Evolutionary conservation across 2,797 vertebrate species (phyloP).

Genomic region (Natrix natrix): DNA sequence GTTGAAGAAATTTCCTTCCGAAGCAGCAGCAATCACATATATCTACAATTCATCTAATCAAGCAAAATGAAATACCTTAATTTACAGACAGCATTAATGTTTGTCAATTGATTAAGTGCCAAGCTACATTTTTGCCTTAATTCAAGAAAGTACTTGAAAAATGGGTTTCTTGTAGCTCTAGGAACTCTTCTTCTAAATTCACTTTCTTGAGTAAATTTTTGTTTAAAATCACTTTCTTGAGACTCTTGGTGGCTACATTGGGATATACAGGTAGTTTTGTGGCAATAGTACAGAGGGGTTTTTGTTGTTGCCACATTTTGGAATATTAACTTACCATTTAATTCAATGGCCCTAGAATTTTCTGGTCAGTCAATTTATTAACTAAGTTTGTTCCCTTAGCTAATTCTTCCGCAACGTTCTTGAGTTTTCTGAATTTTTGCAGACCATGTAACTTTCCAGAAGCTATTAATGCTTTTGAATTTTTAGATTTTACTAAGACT

Average conservation of each 20-base stretch:
- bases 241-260: not conserved
- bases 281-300: not conserved
- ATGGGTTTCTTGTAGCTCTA: not conserved
- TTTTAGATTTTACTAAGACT: not conserved
- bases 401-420: not conserved
- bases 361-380: not conserved
- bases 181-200: not conserved
- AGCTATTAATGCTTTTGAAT: not conserved
- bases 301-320: not conserved
- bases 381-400: not conserved
- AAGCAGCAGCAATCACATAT: not conserved
- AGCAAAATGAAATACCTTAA: conserved; percentile 31
- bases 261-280: not conserved
- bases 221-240: not conserved
- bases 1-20: not conserved
- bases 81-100: not conserved
- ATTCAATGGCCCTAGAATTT: not conserved
- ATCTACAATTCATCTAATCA: conserved; percentile 25
- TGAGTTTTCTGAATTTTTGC: not conserved
- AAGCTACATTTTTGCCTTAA: not conserved
- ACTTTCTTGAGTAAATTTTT: not conserved
- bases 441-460: not conserved
- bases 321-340: not conserved
- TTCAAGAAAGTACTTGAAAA: not conserved
- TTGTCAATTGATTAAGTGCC: not conserved